Conservation (phyloP, 92 coral and sea anemone species). For the Bergia puertoricense region DNA sequence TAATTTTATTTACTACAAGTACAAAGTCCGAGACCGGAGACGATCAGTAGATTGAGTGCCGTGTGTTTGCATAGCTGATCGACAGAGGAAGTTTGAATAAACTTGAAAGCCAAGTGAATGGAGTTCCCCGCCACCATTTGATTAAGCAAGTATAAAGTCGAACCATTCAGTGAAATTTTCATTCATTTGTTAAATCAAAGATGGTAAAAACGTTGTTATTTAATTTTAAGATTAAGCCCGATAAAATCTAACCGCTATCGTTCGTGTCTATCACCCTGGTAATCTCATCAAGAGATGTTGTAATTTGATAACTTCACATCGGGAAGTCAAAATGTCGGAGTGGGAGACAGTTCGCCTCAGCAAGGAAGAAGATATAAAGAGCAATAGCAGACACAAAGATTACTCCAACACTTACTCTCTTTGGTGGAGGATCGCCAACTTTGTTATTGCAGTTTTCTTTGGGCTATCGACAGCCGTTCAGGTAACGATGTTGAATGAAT, state of each 20-base stretch:
- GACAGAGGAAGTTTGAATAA: neutral
- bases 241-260: neutral
- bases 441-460: conserved; percentile 23
- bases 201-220: neutral
- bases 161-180: neutral
- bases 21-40: neutral
- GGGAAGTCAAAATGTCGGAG: conserved; percentile 37
- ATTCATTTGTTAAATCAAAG: neutral
- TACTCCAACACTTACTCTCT: neutral
- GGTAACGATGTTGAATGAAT: neutral
- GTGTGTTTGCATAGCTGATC: conserved; percentile 6
- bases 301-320: neutral
- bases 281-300: conserved; percentile 7
- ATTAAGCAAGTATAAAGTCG: neutral
- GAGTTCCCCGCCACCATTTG: neutral
- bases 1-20: neutral
- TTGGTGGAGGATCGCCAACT: conserved; percentile 34
- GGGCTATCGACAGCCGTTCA: conserved; percentile 34
- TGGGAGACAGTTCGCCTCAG: conserved; percentile 11
- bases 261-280: neutral
- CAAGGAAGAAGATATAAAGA: neutral
- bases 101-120: neutral
- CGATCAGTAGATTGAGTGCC: neutral
- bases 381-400: neutral
- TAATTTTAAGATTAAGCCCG: neutral